Evolutionary conservation across 2,888 invertebrate species (phyloP), one percentile per base, ranked within the genome.

Genomic region (Melieria picta): DNA sequence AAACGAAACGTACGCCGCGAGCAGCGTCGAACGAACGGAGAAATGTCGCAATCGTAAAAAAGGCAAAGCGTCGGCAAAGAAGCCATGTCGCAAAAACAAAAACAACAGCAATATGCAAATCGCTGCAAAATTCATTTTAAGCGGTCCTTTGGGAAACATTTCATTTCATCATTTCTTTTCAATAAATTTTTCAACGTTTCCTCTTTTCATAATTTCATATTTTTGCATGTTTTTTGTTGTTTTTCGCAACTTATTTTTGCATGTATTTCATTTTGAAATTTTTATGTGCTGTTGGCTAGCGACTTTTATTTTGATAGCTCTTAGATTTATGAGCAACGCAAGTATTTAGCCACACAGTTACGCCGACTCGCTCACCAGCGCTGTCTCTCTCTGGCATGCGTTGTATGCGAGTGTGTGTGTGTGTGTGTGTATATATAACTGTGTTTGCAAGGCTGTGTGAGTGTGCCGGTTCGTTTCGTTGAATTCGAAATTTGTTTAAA

Each of bases 131-230:
- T 74, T 74, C 69, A 67, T 74, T 74, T 74, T 72, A 69, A 70
- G 72, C 74, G 74, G 56, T 72, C 72, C 71, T 69, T 72, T 71
- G 74, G 72, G 74, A 74, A 72, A 63, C 74, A 72, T 74, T 74
- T 74, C 69, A 71, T 74, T 71, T 74, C 69, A 67, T 71, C 71
- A 71, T 70, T 70, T 70, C 71, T 71, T 65, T 71, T 71, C 71
- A 71, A 71, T 71, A 65, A 65, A 65, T 70, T 73, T 64, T 50
- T 16, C 58, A 56, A 13, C 55, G 30, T 70, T 69, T 63, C 48
- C 61, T 66, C 70, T 45, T 69, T 43, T 69, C 30, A 13, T 62
- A 42, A 43, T 69, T 62, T 69, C 55, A 13, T 42, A 56, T 69
- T 71, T 71, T 67, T 63, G 9, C 56, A 50, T 64, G 6, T 69